Conservation (phyloP, 37 sponge, comb jelly and placozoan species). For the Beroe forskalii region DNA sequence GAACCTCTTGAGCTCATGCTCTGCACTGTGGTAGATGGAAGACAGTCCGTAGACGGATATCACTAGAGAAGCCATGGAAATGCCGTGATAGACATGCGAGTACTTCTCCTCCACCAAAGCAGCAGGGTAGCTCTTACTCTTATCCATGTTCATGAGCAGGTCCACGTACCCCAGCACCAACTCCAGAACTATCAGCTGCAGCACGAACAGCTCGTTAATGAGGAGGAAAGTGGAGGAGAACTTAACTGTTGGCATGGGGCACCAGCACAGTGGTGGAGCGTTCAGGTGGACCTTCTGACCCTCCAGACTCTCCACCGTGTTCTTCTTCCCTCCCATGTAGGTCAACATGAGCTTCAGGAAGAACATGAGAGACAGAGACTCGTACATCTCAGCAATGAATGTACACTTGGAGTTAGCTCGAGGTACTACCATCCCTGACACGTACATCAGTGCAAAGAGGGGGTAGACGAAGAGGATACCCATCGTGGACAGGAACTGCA, state of each 20-base stretch:
- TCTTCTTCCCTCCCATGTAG: conserved; percentile 60
- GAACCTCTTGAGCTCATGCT: conserved; percentile 12
- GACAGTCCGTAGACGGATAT: conserved; percentile 24
- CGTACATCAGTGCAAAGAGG: conserved; percentile 28
- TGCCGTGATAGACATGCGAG: conserved; percentile 33
- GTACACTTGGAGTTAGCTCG: conserved; percentile 53
- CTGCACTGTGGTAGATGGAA: conserved; percentile 50
- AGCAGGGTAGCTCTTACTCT: conserved; percentile 33
- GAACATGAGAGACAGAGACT: conserved; percentile 44
- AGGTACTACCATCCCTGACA: background rate
- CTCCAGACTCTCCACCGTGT: background rate
- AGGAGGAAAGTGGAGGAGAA: conserved; percentile 9
- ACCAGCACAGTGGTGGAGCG: conserved; percentile 35
- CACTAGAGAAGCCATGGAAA: conserved; percentile 11
- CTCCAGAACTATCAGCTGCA: conserved; percentile 23
- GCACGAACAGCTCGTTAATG: conserved; percentile 30
- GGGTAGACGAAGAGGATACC: conserved; percentile 50
- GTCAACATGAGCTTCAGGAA: conserved; percentile 36
- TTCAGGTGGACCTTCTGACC: conserved; percentile 25
- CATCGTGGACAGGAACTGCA: conserved; percentile 46
- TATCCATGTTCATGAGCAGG: conserved; percentile 56
- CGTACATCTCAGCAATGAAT: conserved; percentile 44
- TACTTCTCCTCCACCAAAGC: conserved; percentile 34
- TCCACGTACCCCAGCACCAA: conserved; percentile 34
- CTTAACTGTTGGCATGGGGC: background rate